Evolutionary conservation across 2,797 vertebrate species (phyloP).

Genomic region (Uromys caudimaculatus): DNA sequence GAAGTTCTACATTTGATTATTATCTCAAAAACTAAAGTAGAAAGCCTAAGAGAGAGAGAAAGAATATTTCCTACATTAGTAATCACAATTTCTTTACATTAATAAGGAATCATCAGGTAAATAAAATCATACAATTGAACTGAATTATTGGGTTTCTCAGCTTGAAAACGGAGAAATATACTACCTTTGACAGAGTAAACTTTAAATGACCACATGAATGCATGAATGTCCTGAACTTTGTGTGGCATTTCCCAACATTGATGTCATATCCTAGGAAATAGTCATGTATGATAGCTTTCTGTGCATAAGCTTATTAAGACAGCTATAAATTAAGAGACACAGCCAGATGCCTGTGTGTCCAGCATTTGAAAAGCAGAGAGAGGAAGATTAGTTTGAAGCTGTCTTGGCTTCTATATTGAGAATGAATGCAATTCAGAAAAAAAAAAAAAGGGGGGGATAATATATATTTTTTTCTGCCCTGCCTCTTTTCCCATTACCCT

Average conservation of each 20-base stretch:
- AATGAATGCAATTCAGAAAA: too few relatives aligned
- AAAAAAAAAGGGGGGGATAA: not conserved
- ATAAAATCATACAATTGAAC: not conserved
- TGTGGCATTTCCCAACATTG: not conserved
- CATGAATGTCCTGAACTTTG: not conserved
- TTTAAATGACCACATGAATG: not conserved
- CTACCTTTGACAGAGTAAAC: not conserved
- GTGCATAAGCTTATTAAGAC: not conserved
- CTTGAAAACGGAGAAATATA: not conserved
- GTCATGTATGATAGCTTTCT: not conserved
- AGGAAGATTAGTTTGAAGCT: not conserved
- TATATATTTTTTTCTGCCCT: not conserved
- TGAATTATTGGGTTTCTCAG: not conserved
- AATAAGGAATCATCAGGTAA: not conserved
- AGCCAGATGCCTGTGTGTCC: not conserved
- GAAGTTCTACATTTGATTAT: not conserved
- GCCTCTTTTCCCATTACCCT: accelerated
- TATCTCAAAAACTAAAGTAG: not conserved
- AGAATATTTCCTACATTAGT: not conserved
- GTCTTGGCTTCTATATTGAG: not conserved
- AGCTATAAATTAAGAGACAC: not conserved
- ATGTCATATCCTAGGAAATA: not conserved
- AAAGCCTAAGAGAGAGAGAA: too few relatives aligned
- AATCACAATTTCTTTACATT: not conserved
- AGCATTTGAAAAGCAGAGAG: not conserved